Base-by-base conservation (phyloP, 2,113 vertebrate species). In the Pelusios castaneus region DNA sequence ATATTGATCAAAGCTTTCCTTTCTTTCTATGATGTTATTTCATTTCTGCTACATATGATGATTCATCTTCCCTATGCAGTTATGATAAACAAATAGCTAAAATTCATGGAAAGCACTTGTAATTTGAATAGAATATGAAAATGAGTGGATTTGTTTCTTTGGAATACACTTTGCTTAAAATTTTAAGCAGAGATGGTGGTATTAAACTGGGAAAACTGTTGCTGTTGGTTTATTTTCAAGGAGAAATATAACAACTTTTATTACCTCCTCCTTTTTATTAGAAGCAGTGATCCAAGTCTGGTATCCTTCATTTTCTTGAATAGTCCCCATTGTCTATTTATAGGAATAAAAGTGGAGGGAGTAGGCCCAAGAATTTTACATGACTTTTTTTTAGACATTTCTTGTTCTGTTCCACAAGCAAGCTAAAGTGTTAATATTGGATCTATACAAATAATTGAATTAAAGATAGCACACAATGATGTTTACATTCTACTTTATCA, bases 1-100 rank as follows among this genome's bases (percentile, higher is more conserved):
- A 97, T 98, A 98, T 98, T 97, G 97, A 98, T 98, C 97, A 97
- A 96, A 97, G 91, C 81, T 95, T 97, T 97, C 95, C 80, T 95
- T 97, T 92, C 92, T 91, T 88, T 88, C 93, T 97, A 94, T 97
- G 95, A 97, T 86, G 80, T 97, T 97, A 97, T 97, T 98, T 97
- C 93, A 95, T 97, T 96, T 95, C 84, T 80, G 88, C 51, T 47
- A 73, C 82, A 55, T 2, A 91, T 84, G 95, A 94, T 75, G 89
- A 86, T 95, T 91, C 85, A 82, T 67, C 60, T 83, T 90, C 79
- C 88, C 80, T 87, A 45, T 82, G 51, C 85, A 94, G 94, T 90
- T 95, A 80, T 60, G 89, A 91, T 96, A 97, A 97, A 95, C 85
- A 94, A 96, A 91, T 95, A 94, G 94, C 90, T 96, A 90, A 95